Base-by-base conservation (phyloP, 2,113 vertebrate species). In the Phaetusa simplex region DNA sequence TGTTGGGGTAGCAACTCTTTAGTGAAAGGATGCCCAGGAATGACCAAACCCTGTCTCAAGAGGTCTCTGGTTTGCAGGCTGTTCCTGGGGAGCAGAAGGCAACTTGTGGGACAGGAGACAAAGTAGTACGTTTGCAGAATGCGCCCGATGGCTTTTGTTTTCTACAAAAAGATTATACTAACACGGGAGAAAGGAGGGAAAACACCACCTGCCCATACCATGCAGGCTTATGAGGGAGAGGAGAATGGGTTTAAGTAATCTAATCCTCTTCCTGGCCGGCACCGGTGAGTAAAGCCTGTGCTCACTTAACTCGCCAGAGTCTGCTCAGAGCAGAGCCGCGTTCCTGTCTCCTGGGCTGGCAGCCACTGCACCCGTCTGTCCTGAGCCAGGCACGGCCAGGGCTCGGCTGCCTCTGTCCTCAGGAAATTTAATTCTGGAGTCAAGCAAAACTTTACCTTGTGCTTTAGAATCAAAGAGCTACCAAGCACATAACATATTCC, bases 321-420 rank as follows among this genome's bases (percentile, higher is more conserved):
- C 74, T 72, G 56, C 32, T 38, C 49, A n/a, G 50, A 64, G 38
- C 70, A 85, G 45, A 82, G 45, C 38, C 0, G 0, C 3, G 6
- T 36, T 73, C 42, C 45, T 56, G 50, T 34, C 64, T 66, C 47
- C 66, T 26, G 24, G 9, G 27, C 10, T 74, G 62, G 74, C 66
- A 67, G 47, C 61, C 79, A 59, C 86, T 82, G 38, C 38, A 38
- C 32, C 56, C 13, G 0, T 47, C 43, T 86, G 79, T 47, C 74
- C 70, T 8, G 45, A 26, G 64, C 15, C 59, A 62, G 36, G 30
- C 22, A 36, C 0, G 3, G 65, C 36, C 78, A 87, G n/a, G 22
- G 29, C 22, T 80, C 7, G 4, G 27, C 64, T 73, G 58, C 55
- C 30, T 81, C 81, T 42, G 10, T 34, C 15, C 59, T 62, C 38